Evolutionary conservation across 2,113 vertebrate species (phyloP).

Genomic region (Nymphicus hollandicus): DNA sequence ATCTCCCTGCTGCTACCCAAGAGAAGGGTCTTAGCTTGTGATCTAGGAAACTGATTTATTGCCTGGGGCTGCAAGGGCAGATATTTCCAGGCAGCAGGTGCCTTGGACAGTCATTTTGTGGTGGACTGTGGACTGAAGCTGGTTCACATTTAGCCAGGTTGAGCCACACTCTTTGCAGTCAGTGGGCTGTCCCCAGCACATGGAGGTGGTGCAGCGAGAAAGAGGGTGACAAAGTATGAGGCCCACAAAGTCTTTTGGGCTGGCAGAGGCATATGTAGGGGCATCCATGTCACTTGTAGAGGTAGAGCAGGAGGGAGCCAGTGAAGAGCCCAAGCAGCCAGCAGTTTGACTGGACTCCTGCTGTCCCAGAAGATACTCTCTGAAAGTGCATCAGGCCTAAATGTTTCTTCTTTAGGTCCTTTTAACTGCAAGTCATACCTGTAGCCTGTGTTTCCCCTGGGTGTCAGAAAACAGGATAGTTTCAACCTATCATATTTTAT

Average conservation of each 20-base stretch:
- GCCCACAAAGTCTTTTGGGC: neutral
- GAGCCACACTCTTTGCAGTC: accelerated
- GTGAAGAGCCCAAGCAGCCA: accelerated
- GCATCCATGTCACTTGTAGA: neutral
- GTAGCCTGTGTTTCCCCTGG: neutral
- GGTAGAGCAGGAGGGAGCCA: neutral
- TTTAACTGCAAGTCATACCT: neutral
- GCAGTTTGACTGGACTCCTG: neutral
- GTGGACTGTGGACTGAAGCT: neutral
- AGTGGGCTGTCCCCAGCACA: accelerated
- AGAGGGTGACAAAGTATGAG: neutral
- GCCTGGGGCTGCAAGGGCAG: neutral
- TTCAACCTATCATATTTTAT: neutral
- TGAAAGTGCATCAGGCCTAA: neutral
- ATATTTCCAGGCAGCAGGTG: neutral
- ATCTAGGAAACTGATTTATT: neutral
- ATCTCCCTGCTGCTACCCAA: neutral
- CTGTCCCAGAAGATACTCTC: neutral
- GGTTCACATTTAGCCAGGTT: neutral
- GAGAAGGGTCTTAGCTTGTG: neutral
- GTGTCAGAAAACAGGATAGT: neutral
- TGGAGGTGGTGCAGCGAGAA: accelerated
- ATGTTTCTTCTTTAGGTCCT: neutral
- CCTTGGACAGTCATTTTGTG: neutral
- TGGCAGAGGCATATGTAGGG: neutral